Base-by-base conservation (phyloP, 2,888 invertebrate species). In the Hydroisotoma schaefferi region DNA sequence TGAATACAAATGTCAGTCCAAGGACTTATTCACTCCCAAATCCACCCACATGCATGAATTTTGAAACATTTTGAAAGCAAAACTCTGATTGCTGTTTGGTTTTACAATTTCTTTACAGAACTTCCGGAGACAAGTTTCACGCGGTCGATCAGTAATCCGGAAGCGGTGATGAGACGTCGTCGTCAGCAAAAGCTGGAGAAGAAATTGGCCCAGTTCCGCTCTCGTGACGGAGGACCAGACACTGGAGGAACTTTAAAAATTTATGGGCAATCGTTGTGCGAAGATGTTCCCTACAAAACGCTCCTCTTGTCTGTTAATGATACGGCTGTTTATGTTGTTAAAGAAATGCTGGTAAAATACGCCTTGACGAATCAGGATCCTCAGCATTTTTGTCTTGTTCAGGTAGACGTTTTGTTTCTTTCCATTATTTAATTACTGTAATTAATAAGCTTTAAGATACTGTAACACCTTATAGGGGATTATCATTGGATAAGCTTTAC, bases 231-330 rank as follows among this genome's bases (percentile, higher is more conserved):
- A 46, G 94, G 94, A 1, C 93, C 94, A 5, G 94, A 94, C 76
- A 93, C 94, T 43, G 90, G 91, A 60, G 91, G 91, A 54, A 91
- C 91, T 2, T 79, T 93, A 46, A 90, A 92, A 77, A 94, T 99
- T 73, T 99, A 98, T 80, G 99, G 99, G 43, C 94, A 94, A 76
- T 91, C 94, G 18, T 81, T 99, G 43, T 91, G 93, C 75, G 89
- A 91, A 73, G 95, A 95, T 79, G 94, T 97, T 75, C 98, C 99
- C 52, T 99, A 99, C 81, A 98, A 99, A 81, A 98, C 98, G 6
- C 81, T 99, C 56, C 82, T 99, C 73, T 82, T 99, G 68, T 94
- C 95, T 20, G 88, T 94, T 55, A 84, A 90, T 62, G 99, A 99
- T 79, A 87, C 88, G 56, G 95, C 97, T 10, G 88, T 89, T 53